Percentiles rank a stretch among this genome's conserved stretches.
phyloP scores from a whole-genome alignment of 2,797 vertebrate genomes.

The Potorous gilbertii region DNA sequence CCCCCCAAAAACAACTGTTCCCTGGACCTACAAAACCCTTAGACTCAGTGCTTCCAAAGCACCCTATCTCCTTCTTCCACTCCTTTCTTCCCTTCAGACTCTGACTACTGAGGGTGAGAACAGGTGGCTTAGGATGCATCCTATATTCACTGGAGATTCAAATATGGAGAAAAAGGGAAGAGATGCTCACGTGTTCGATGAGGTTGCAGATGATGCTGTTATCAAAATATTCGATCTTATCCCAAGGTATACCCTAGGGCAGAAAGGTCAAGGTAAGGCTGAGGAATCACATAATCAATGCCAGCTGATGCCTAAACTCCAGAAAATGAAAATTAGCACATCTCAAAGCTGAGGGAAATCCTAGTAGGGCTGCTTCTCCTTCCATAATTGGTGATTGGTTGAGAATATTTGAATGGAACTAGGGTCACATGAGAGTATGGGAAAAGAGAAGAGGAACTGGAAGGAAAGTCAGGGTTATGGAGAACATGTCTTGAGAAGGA shows the following conservation, averaged over 20 bases:
- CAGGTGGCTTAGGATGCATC: background rate
- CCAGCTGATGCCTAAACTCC: background rate
- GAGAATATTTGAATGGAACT: background rate
- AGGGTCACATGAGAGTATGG: background rate
- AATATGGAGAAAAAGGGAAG: background rate
- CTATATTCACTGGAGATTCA: background rate
- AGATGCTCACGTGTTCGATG: constrained; percentile 86
- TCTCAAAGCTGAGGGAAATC: background rate
- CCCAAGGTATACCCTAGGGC: constrained; percentile 86
- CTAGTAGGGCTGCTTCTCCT: constrained; percentile 17
- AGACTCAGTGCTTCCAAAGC: background rate
- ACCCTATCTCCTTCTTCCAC: constrained; percentile 9
- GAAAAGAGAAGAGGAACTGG: constrained; percentile 10
- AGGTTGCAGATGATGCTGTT: constrained; percentile 87
- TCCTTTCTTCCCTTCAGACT: background rate
- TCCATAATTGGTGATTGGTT: background rate
- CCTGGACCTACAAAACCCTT: background rate
- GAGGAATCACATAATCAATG: background rate
- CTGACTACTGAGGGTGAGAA: background rate
- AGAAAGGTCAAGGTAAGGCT: constrained; percentile 6
- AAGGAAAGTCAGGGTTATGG: background rate
- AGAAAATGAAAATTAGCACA: background rate
- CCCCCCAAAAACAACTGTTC: background rate
- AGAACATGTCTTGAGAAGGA: background rate
- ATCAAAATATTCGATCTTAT: constrained; percentile 84